Conservation (phyloP, 2,113 vertebrate species). For the Kryptolebias marmoratus region DNA sequence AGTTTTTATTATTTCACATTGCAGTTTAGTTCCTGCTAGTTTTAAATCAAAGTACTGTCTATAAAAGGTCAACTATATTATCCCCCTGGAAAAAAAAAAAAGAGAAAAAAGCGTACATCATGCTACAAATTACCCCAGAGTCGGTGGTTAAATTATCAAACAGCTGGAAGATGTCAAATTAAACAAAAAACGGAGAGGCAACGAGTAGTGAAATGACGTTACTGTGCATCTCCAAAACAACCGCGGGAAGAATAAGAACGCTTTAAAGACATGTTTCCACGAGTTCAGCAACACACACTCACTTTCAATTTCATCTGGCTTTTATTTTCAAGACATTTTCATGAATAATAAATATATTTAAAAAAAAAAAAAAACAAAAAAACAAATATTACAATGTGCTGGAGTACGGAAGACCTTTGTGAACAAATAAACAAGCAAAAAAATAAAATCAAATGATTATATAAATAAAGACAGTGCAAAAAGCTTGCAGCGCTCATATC, state of each 20-base stretch:
- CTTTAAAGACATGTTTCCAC: neutral
- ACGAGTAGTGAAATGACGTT: neutral
- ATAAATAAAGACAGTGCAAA: no score
- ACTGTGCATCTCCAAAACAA: neutral
- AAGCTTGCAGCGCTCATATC: no score
- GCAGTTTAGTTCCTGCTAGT: conserved; percentile 12
- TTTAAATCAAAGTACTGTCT: conserved; percentile 34
- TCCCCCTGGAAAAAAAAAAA: neutral
- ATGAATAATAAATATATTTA: neutral
- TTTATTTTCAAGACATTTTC: neutral
- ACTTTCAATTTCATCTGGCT: neutral
- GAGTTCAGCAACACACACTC: neutral
- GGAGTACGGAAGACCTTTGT: no score
- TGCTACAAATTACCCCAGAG: neutral
- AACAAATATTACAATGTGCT: no score
- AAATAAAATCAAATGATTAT: no score
- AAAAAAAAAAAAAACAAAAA: neutral
- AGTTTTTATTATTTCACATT: conserved; percentile 23
- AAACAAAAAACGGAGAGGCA: neutral
- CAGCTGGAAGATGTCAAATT: conserved; percentile 11
- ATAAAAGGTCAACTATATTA: conserved; percentile 11
- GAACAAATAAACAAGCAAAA: no score
- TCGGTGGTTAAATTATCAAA: conserved; percentile 6
- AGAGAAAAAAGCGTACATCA: neutral
- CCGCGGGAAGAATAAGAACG: neutral